Evolutionary conservation across 2,888 invertebrate species (phyloP), one percentile per base, ranked within the genome.

Genomic region (Drosophila tripunctata): DNA sequence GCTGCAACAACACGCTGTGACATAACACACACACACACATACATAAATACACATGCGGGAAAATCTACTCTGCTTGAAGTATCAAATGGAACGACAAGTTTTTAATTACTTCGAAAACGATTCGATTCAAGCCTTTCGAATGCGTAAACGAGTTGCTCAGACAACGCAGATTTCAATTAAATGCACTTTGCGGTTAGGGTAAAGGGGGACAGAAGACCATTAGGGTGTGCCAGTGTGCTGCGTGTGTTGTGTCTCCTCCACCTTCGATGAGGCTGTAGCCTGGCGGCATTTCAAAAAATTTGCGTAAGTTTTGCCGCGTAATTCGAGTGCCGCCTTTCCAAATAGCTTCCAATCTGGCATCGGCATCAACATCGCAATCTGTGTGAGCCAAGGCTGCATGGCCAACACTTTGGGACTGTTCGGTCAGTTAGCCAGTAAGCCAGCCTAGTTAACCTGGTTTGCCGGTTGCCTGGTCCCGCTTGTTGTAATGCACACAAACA

Each of bases 111-210:
- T 31, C 43, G 24, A 33, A n/a, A 45, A 24, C 33, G 15, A 27
- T 12, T 31, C 40, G 40, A 21, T 5, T 4, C 38, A 43, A 64
- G 87, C 85, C 82, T 83, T 83, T 83, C 82, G 47, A 87, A 85
- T 87, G 87, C 82, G 87, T 83, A 82, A 83, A 83, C 82, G 58
- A 76, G 82, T 87, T 87, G 78, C 35, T 15, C 66, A 12, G 43
- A 31, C 71, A 45, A 51, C 57, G 71, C 71, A 71, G 86, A 71
- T 83, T 85, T 83, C 87, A 83, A 87, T 83, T 83, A 87, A 79
- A 22, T 30, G 17, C 22, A 7, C 12, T 8, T 8, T n/a, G 17
- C 10, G 4, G 17, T 6, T 24, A 35, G 8, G 31, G 30, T 2
- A 35, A 12, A 22, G 48, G 44, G 54, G 60, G 43, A n/a, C 70